These are phyloP conservation scores for Chromobotia macracanthus DNA, from an alignment of 2,797 vertebrate species.

Conservation along the genomic window DNA sequence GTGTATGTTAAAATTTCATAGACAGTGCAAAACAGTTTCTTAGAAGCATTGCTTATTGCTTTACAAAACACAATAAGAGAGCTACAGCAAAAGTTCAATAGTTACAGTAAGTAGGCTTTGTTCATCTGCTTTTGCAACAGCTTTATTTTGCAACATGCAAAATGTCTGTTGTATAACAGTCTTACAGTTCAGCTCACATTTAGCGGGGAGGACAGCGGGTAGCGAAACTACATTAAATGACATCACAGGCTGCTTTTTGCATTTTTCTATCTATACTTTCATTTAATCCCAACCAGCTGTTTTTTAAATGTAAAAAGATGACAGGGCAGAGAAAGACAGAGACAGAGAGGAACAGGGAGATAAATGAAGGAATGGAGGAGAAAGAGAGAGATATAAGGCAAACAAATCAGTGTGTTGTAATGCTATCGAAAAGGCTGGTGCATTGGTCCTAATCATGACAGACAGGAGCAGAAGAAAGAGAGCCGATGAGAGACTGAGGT, in stretches of 20 bases:
- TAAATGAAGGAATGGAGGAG: too few species aligned
- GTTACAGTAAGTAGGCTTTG: too few species aligned
- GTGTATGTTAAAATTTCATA: too few species aligned
- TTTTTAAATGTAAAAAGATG: constrained; percentile 62
- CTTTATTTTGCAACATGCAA: background rate
- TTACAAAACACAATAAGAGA: too few species aligned
- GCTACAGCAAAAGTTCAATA: too few species aligned
- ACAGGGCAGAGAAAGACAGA: constrained; percentile 11
- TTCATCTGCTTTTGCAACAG: background rate
- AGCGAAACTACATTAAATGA: constrained; percentile 29
- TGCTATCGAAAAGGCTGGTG: constrained; percentile 41
- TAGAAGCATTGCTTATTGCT: too few species aligned
- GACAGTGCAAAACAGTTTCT: too few species aligned
- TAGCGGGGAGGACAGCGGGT: background rate
- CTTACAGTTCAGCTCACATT: constrained; percentile 2
- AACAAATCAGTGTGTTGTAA: constrained; percentile 15
- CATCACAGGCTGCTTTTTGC: constrained; percentile 34
- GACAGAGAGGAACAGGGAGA: background rate
- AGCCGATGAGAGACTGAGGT: constrained; percentile 44
- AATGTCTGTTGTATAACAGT: background rate
- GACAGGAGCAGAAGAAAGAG: constrained; percentile 12
- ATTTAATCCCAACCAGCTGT: constrained; percentile 72
- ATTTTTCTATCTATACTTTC: constrained; percentile 42
- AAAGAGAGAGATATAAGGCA: constrained; percentile 10
- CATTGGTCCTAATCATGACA: constrained; percentile 34